These are phyloP conservation scores for Pollenia angustigena DNA, from an alignment of 2,888 invertebrate genomes.

Conservation along the genomic window DNA sequence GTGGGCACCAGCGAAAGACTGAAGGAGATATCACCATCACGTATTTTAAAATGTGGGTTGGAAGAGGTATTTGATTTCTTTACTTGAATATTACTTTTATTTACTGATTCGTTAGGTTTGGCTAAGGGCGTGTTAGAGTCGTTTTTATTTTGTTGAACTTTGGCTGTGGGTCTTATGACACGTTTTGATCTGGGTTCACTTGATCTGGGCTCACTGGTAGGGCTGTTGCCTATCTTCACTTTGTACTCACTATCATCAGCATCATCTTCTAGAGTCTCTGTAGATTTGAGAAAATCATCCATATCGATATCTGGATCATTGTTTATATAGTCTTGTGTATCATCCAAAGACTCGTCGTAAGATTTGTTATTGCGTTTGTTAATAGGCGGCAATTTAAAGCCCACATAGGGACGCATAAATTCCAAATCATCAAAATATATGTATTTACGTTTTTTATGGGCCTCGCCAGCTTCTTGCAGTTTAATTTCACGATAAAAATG, in stretches of 20 bases:
- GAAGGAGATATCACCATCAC: conserved; percentile 68
- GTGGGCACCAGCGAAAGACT: conserved; percentile 64
- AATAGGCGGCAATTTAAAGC: conserved; percentile 48
- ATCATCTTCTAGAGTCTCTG: conserved; percentile 36
- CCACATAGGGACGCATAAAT: conserved; percentile 66
- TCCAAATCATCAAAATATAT: conserved; percentile 70
- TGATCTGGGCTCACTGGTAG: neutral
- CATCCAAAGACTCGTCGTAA: neutral
- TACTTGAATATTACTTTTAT: conserved; percentile 31
- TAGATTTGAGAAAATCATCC: conserved; percentile 60
- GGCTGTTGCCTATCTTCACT: conserved; percentile 19
- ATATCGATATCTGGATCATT: conserved; percentile 61
- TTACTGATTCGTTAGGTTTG: conserved; percentile 18
- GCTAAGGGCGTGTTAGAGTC: neutral
- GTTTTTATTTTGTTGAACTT: conserved; percentile 6
- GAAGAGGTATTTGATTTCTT: conserved; percentile 46
- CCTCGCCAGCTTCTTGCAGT: conserved; percentile 54
- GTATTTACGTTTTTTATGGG: conserved; percentile 69
- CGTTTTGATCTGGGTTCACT: conserved; percentile 10
- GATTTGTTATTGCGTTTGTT: conserved; percentile 24
- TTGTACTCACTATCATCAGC: conserved; percentile 17
- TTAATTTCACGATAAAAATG: conserved; percentile 70
- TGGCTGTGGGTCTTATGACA: conserved; percentile 4
- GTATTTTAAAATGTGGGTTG: conserved; percentile 56
- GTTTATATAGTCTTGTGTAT: neutral